phyloP scores from a whole-genome alignment of 2,113 vertebrate genomes.

The Nesospiza acunhae region DNA sequence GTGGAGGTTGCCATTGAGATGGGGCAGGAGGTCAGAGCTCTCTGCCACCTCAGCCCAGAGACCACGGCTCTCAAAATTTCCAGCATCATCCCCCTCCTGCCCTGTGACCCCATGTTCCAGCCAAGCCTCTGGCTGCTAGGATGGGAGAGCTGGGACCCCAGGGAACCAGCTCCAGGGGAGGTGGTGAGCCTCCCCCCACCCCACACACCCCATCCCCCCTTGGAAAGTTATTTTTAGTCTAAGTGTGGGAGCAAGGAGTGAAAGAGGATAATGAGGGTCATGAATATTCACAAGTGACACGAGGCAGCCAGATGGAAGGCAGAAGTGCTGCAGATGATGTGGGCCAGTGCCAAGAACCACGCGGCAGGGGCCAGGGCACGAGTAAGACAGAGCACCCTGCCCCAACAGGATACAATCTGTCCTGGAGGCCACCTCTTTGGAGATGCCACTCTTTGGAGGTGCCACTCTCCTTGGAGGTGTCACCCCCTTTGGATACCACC shows the following conservation, averaged over 20 bases:
- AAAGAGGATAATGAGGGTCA: slow-evolving; percentile 65
- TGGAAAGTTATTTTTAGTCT: slow-evolving; percentile 64
- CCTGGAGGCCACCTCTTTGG: neutral
- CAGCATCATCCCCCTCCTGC: neutral
- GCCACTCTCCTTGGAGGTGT: neutral
- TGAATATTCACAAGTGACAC: slow-evolving; percentile 65
- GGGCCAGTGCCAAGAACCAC: slow-evolving; percentile 47
- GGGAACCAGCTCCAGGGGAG: neutral
- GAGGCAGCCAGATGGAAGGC: slow-evolving; percentile 62
- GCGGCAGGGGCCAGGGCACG: neutral
- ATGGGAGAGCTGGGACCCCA: neutral
- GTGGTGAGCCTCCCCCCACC: neutral
- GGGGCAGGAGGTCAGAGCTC: accelerated
- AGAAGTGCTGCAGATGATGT: slow-evolving; percentile 74
- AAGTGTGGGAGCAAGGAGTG: slow-evolving; percentile 53
- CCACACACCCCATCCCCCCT: neutral
- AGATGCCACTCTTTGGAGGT: neutral
- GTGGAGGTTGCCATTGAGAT: neutral
- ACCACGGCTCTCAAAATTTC: neutral
- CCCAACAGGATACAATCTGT: neutral
- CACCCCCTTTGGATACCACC: neutral
- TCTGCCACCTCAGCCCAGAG: neutral
- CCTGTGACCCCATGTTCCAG: neutral
- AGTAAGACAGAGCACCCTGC: neutral
- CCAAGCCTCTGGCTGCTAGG: neutral